Conservation (phyloP, 2,797 vertebrate genomes). For the Echeneis naucrates region DNA sequence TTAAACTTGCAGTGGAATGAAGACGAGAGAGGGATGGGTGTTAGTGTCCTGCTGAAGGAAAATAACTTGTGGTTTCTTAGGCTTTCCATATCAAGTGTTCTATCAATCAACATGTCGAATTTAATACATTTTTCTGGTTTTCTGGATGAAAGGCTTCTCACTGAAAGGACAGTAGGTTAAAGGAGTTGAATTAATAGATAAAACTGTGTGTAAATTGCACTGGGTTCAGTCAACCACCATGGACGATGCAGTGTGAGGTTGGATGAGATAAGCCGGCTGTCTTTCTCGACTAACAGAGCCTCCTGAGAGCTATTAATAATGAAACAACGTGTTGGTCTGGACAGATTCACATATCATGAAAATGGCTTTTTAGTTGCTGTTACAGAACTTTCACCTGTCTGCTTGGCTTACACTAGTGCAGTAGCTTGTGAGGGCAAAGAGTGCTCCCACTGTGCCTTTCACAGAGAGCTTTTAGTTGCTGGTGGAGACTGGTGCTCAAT, state of each 20-base stretch:
- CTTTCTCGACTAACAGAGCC: constrained; percentile 55
- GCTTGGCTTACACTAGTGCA: constrained; percentile 46
- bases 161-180: constrained; percentile 25
- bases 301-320: constrained; percentile 71
- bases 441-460: constrained; percentile 49
- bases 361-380: constrained; percentile 70
- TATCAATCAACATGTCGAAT: too few relatives aligned
- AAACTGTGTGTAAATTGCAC: constrained; percentile 43
- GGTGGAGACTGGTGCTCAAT: constrained; percentile 54
- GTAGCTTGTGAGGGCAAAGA: constrained; percentile 53
- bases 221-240: constrained; percentile 45
- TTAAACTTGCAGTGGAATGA: constrained; percentile 28
- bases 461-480: constrained; percentile 56
- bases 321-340: constrained; percentile 62
- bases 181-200: constrained; percentile 51
- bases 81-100: constrained; percentile 7
- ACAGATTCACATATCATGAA: constrained; percentile 70
- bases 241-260: constrained; percentile 45
- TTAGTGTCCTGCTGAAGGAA: constrained; percentile 30
- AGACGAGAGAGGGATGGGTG: constrained; percentile 25
- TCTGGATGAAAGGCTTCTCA: constrained; percentile 22
- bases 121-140: too few relatives aligned
- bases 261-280: constrained; percentile 45
- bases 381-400: constrained; percentile 67
- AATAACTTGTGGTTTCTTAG: constrained; percentile 14